Evolutionary conservation across 2,888 invertebrate genomes (phyloP), one percentile per base, ranked within the genome.

Genomic region (Stegana nigrithorax): DNA sequence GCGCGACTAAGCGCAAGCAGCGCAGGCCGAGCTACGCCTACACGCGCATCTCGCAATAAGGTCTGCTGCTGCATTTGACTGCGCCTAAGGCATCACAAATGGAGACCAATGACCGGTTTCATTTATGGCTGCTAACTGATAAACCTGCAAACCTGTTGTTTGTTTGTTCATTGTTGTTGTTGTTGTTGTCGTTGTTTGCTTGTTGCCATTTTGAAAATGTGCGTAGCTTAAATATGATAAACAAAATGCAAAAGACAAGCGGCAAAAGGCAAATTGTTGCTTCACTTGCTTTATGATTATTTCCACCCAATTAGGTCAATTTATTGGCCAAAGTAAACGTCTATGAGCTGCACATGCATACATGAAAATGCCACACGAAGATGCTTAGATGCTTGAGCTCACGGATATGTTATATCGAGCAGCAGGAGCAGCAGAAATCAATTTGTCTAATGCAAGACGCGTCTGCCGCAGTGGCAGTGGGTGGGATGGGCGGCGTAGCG

Each of bases 271-370:
- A 45, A 6, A 23, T 21, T 39, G 39, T 17, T 4, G 39, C 39
- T 5, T 10, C 39, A 17, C 14, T n/a, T 83, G 80, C 80, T 82
- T 84, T 83, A 83, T 83, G 83, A 83, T 81, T 81, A 78, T 83
- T 80, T 84, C 76, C 80, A 74, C 79, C 81, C 83, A 82, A 82
- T 84, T 82, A 81, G 79, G 69, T 72, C 73, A 82, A 83, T 83
- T 84, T 83, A 84, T 84, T 76, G 79, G 71, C 79, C 71, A 71
- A 78, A 79, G 72, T 73, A 82, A 75, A 73, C 68, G n/a, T 21
- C 45, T 32, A 62, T 14, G 8, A 59, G 32, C 47, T 44, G 42
- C 2, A 32, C 45, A 27, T 17, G 27, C 14, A 44, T 55, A 47
- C 50, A 23, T 2, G 17, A 17, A 39, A 14, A 39, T 17, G 39